Percentiles rank a stretch among this genome's conserved stretches.
phyloP scores from a whole-genome alignment of 2,113 vertebrate genomes.

The Probosciger aterrimus region DNA sequence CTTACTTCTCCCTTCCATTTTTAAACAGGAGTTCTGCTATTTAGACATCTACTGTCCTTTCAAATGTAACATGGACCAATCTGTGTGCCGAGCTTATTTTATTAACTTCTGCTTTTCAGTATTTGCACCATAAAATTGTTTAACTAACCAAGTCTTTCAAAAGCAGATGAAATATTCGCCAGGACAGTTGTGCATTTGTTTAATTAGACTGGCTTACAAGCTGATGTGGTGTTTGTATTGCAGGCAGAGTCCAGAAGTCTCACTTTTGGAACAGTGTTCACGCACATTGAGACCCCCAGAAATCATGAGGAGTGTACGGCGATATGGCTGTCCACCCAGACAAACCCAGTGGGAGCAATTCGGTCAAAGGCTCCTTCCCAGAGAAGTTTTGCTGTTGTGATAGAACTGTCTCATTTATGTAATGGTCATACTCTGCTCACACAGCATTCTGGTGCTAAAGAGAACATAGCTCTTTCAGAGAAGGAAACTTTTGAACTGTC shows the following conservation, averaged over 20 bases:
- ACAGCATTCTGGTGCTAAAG: background rate
- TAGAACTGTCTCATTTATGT: background rate
- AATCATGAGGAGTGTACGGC: background rate
- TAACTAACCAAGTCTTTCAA: background rate
- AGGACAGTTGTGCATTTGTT: background rate
- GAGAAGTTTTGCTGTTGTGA: background rate
- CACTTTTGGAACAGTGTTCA: background rate
- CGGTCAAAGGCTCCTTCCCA: background rate
- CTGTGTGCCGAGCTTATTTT: background rate
- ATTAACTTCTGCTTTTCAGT: constrained; percentile 37
- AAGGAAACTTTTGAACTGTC: background rate
- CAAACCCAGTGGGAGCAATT: background rate
- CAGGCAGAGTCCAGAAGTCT: background rate
- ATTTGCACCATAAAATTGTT: background rate
- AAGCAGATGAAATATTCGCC: background rate
- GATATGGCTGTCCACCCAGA: background rate
- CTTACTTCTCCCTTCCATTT: constrained; percentile 59
- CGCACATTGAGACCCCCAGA: background rate
- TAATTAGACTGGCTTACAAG: background rate
- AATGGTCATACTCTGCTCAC: background rate
- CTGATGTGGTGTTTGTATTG: background rate
- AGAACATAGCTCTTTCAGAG: background rate
- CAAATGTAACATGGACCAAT: background rate
- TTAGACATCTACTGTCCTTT: background rate
- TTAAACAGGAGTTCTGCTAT: constrained; percentile 50